Evolutionary conservation across 2,888 invertebrate genomes (phyloP).

Genomic region (Nycteola revayana): DNA sequence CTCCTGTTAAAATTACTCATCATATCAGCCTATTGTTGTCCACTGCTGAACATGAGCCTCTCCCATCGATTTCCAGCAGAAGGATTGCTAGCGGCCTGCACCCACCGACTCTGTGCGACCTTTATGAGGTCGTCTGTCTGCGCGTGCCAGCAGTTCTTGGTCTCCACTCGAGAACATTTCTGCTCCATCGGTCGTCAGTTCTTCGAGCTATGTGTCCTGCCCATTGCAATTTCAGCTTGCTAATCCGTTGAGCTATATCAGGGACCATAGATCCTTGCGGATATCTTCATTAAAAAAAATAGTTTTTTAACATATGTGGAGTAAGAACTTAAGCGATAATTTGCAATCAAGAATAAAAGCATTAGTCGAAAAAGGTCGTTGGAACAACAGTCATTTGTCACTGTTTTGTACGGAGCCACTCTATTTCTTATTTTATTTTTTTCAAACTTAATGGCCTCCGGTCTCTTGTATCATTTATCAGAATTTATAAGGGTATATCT

Average conservation of each 20-base stretch:
- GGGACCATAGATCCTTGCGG: too few species aligned
- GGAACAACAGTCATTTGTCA: constrained; percentile 47
- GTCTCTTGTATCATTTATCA: constrained; percentile 36
- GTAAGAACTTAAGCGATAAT: too few species aligned
- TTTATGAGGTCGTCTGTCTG: too few species aligned
- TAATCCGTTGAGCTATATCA: too few species aligned
- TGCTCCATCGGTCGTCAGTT: too few species aligned
- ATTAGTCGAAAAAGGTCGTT: constrained; percentile 19
- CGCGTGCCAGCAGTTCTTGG: too few species aligned
- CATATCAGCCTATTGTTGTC: background rate
- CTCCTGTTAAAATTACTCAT: too few species aligned
- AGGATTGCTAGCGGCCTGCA: background rate
- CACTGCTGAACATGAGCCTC: background rate
- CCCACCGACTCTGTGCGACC: background rate
- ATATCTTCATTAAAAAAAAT: too few species aligned
- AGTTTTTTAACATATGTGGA: too few species aligned
- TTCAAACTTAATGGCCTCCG: constrained; percentile 34
- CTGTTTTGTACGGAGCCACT: constrained; percentile 37
- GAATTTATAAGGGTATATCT: constrained; percentile 30
- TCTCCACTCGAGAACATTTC: too few species aligned
- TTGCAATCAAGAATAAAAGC: constrained; percentile 48
- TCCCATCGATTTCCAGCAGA: background rate
- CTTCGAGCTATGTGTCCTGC: too few species aligned
- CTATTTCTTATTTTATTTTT: constrained; percentile 37
- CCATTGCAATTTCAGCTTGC: too few species aligned